Conservation (phyloP, 2,113 vertebrate genomes). For the Myotis brandtii region DNA sequence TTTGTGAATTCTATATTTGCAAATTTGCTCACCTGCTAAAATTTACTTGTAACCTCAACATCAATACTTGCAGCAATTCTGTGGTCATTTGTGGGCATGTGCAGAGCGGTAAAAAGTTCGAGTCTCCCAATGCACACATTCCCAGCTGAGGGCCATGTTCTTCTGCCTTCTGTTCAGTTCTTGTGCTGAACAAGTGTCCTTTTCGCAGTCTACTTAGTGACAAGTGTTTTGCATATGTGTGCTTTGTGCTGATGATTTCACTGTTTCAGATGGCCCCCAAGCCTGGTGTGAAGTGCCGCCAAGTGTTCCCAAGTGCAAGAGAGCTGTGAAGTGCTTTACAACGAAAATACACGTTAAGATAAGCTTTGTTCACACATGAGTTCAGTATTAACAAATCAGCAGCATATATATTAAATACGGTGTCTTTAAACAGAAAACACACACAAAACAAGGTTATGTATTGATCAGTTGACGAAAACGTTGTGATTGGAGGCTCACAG, state of each 20-base stretch:
- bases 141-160: background rate
- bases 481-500: background rate
- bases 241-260: background rate
- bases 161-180: background rate
- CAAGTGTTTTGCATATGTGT: background rate
- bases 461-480: background rate
- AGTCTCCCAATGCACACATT: accelerated
- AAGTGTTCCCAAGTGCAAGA: background rate
- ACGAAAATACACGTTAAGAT: background rate
- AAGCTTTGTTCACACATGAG: background rate
- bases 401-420: background rate
- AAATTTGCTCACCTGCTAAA: background rate
- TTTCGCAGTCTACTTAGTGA: background rate
- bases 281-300: background rate
- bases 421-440: background rate
- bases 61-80: background rate
- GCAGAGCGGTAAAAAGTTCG: background rate
- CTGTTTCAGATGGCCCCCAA: background rate
- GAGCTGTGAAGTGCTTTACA: background rate
- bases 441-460: background rate
- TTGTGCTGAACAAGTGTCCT: background rate
- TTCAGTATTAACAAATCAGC: background rate
- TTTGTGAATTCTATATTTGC: background rate
- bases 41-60: background rate
- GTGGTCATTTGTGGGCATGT: background rate